phyloP scores from a whole-genome alignment of 2,888 invertebrate genomes.

The Amphipyra tragopoginis region DNA sequence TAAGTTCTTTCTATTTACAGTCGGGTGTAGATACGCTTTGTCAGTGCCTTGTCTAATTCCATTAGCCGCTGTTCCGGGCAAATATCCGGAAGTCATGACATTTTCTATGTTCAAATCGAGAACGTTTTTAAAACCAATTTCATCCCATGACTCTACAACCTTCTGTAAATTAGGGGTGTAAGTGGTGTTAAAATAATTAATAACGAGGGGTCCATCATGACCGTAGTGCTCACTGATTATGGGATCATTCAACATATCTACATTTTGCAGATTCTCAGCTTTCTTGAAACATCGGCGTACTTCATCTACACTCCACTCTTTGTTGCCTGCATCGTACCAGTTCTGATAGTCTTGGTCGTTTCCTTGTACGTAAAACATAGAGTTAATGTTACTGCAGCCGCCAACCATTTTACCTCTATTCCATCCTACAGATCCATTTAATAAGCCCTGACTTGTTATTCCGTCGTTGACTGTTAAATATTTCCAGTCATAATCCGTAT shows the following conservation, averaged over 20 bases:
- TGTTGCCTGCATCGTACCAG: conserved; percentile 89
- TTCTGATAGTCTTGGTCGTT: conserved; percentile 82
- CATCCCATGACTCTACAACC: conserved; percentile 76
- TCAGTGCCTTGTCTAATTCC: conserved; percentile 1
- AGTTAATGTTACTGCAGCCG: conserved; percentile 88
- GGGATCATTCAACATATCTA: conserved; percentile 57
- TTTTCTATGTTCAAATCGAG: conserved; percentile 79
- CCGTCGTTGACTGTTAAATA: conserved; percentile 93
- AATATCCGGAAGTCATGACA: conserved; percentile 83
- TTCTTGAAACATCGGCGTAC: conserved; percentile 85
- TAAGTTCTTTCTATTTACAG: neutral
- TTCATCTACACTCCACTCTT: conserved; percentile 87
- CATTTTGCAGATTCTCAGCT: conserved; percentile 80
- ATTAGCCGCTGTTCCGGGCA: conserved; percentile 69
- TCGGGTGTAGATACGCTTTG: neutral
- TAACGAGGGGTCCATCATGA: conserved; percentile 78
- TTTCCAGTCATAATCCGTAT: conserved; percentile 67
- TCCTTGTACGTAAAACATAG: conserved; percentile 89
- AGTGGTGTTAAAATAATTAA: conserved; percentile 82
- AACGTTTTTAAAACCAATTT: conserved; percentile 78
- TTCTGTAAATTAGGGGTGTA: conserved; percentile 51
- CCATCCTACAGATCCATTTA: conserved; percentile 77
- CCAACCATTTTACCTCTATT: conserved; percentile 91
- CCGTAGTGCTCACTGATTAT: conserved; percentile 71
- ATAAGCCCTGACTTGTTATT: conserved; percentile 91